Conservation (phyloP, 1,140 invertebrate genomes). For the Hermetia illucens region DNA sequence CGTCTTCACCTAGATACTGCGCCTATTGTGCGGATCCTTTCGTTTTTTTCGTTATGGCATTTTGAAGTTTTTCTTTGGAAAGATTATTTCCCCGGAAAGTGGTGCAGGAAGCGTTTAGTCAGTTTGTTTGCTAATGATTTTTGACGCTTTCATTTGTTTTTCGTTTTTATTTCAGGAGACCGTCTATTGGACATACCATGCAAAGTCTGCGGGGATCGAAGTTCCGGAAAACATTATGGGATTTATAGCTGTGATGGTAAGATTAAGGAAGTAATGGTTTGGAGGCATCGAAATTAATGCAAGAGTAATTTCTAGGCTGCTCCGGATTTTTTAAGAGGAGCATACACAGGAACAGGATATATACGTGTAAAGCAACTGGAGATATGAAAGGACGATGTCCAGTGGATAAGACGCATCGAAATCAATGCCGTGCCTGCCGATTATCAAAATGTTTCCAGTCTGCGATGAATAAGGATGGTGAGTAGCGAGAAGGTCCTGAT, state of each 20-base stretch:
- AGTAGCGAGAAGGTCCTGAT: no score
- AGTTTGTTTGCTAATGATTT: background rate
- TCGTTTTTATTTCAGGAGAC: conserved; percentile 51
- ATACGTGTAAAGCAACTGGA: conserved; percentile 91
- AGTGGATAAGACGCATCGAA: conserved; percentile 92
- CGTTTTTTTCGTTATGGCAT: background rate
- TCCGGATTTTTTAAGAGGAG: conserved; percentile 96
- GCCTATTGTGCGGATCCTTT: no score
- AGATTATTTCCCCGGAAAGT: no score
- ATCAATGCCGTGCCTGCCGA: conserved; percentile 92
- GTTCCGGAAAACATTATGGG: conserved; percentile 94
- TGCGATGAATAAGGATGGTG: conserved; percentile 98
- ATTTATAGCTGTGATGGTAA: conserved; percentile 95
- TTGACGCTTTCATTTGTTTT: conserved; percentile 3
- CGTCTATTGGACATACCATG: conserved; percentile 88
- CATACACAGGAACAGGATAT: conserved; percentile 88
- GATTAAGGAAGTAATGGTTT: no score
- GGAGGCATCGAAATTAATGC: no score
- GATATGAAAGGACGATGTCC: conserved; percentile 85
- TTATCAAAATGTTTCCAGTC: conserved; percentile 94
- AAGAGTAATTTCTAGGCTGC: conserved; percentile 49
- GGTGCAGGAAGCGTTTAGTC: no score
- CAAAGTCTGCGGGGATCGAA: conserved; percentile 91
- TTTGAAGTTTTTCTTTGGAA: background rate
- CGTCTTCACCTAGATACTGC: no score